phyloP scores from a whole-genome alignment of 2,888 invertebrate species.

The Drosophila borealis region DNA sequence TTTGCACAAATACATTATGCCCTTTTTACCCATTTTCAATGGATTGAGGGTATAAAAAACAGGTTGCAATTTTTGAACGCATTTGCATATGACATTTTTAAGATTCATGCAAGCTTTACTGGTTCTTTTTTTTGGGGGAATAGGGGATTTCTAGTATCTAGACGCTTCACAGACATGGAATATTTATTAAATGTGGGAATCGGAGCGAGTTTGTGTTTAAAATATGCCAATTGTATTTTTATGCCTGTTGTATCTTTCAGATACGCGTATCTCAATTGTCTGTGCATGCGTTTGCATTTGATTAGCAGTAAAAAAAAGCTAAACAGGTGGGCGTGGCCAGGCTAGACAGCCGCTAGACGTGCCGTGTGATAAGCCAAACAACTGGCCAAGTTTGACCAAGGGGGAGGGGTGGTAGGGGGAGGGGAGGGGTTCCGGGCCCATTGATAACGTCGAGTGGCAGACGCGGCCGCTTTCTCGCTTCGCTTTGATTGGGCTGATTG shows the following conservation, averaged over 20 bases:
- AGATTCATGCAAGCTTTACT: conserved; percentile 54
- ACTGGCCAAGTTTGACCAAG: too few relatives aligned
- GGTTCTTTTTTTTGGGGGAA: conserved; percentile 40
- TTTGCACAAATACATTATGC: too few relatives aligned
- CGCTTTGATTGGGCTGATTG: conserved; percentile 19
- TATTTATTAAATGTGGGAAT: neutral
- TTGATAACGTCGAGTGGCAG: conserved; percentile 45
- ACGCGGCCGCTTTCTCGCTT: conserved; percentile 39
- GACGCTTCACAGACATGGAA: conserved; percentile 8
- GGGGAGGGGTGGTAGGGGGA: too few relatives aligned
- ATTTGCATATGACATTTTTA: conserved; percentile 22
- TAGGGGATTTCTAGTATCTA: conserved; percentile 1
- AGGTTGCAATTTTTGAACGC: conserved; percentile 26
- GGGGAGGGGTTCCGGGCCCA: neutral
- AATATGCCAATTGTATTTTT: conserved; percentile 36
- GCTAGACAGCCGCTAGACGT: conserved; percentile 60
- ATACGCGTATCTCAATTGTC: conserved; percentile 17
- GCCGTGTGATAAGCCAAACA: conserved; percentile 23
- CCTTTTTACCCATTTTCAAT: too few relatives aligned
- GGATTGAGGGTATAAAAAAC: conserved; percentile 11
- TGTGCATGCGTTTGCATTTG: conserved; percentile 40
- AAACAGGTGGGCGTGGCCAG: conserved; percentile 49
- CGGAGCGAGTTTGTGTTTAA: conserved; percentile 12
- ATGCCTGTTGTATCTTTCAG: conserved; percentile 22
- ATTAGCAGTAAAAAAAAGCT: conserved; percentile 47